Evolutionary conservation across 1,140 invertebrate species (phyloP).

Genomic region (Piezodorus guildinii): DNA sequence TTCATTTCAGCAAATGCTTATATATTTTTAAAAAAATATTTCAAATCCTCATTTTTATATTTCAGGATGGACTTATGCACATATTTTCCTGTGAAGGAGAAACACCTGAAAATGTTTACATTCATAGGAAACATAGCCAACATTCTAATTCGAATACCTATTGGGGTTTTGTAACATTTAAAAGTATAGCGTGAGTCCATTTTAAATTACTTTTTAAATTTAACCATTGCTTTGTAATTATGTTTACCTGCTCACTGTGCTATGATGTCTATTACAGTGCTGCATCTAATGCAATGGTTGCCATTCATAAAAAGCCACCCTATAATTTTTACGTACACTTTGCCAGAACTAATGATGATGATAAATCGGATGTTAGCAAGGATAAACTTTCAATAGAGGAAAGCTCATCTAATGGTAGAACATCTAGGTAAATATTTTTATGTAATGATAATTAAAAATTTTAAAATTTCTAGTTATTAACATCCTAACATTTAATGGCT

Average conservation of each 20-base stretch:
- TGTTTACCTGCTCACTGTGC: background rate
- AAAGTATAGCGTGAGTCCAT: background rate
- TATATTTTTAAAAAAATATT: no score
- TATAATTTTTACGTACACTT: slow-evolving; percentile 11
- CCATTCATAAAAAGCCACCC: background rate
- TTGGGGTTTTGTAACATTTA: slow-evolving; percentile 5
- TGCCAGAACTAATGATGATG: slow-evolving; percentile 5
- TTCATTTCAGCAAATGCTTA: no score
- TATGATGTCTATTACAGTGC: slow-evolving; percentile 5
- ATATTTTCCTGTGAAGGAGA: slow-evolving; percentile 1
- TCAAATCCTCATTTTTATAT: no score
- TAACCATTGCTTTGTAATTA: background rate
- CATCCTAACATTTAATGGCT: no score
- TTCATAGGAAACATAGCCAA: background rate
- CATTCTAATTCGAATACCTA: background rate
- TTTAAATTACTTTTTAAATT: background rate
- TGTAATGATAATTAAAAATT: no score
- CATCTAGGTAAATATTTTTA: no score
- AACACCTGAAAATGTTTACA: background rate
- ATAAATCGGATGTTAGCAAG: no score
- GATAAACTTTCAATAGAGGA: no score
- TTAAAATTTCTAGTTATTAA: no score
- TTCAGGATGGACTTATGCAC: slow-evolving; percentile 3
- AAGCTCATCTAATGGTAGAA: no score
- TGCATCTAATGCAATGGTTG: background rate